These are phyloP conservation scores for Caenorhabditis sulstoni DNA, from an alignment of 2,888 invertebrate species.

Conservation along the genomic window DNA sequence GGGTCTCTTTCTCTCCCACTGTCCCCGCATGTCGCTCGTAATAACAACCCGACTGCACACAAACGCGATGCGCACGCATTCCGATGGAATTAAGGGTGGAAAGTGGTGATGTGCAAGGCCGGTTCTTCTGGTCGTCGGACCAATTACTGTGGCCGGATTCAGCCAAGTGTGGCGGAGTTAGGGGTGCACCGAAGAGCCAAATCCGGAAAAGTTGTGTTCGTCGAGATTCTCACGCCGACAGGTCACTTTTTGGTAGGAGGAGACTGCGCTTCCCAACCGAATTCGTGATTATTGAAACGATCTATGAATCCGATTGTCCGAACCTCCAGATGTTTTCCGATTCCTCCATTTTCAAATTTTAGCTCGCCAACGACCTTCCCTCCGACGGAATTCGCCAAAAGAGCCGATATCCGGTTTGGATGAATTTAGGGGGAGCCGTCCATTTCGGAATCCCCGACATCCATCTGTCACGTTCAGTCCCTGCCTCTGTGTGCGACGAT, in stretches of 20 bases:
- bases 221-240: too few relatives aligned
- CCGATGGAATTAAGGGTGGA: constrained; percentile 46
- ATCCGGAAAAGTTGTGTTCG: background rate
- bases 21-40: constrained; percentile 50
- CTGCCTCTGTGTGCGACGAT: constrained; percentile 30
- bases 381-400: constrained; percentile 1
- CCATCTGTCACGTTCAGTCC: constrained; percentile 27
- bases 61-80: constrained; percentile 51
- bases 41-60: constrained; percentile 55
- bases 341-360: too few relatives aligned
- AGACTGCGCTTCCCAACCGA: too few relatives aligned
- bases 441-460: constrained; percentile 30
- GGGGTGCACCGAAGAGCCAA: background rate
- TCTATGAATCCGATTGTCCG: too few relatives aligned
- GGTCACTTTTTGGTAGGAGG: too few relatives aligned
- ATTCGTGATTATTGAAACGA: too few relatives aligned
- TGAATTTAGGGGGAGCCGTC: constrained; percentile 27
- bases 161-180: background rate
- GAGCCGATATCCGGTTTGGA: constrained; percentile 39
- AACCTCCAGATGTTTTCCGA: too few relatives aligned
- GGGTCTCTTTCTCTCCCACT: constrained; percentile 20
- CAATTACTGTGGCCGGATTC: constrained; percentile 33
- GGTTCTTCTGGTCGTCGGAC: constrained; percentile 34
- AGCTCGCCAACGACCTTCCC: too few relatives aligned
- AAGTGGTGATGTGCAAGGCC: constrained; percentile 47